Evolutionary conservation across 1,140 invertebrate species (phyloP), one percentile per base, ranked within the genome.

Genomic region (Saxidomus purpurata): DNA sequence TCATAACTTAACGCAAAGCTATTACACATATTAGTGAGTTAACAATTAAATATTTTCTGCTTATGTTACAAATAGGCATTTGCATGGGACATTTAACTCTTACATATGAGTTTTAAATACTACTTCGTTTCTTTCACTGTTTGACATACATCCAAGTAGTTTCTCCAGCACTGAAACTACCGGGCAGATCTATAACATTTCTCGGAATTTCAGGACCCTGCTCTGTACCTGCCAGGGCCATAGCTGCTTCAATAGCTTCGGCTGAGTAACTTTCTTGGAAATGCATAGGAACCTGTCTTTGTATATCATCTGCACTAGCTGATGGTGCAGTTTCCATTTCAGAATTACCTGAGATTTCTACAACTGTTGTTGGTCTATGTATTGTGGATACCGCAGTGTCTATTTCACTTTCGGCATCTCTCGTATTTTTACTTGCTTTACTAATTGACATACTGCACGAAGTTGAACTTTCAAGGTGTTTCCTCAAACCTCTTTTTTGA

Each of bases 401-500:
- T 9, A 4, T 22, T 71, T 17, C 34, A 13, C 9, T 71, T 0
- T 19, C 17, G 4, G 1, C 13, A 38, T 71, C 36, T 36, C 22
- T 15, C 0, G n/a, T 9, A 0, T 71, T 1, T 71, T 19, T 9
- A 71, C 9, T 28, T 34, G 3, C 22, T 71, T 38, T 19, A 38
- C 28, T 71, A 1, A 38, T 15, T 22, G 67, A 71, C 38, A 38
- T 71, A 17, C 3, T 71, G 38, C 31, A 71, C 1, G 67, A n/a
- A 15, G 4, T 38, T 9, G 76, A 79, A 36, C 49, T 55, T 19
- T 55, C 47, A 1, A 49, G 22, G 19, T 55, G 76, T 31, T 79
- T 79, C 25, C 47, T 52, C 8, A 79, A 52, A 9, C 76, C 47
- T 55, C 49, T n/a, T 55, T 79, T 79, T 34, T 79, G 49, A n/a